Percentiles rank a stretch among this genome's conserved stretches.
Evolutionary conservation across 2,888 invertebrate genomes (phyloP).

Genomic region (Plebejus melissa): DNA sequence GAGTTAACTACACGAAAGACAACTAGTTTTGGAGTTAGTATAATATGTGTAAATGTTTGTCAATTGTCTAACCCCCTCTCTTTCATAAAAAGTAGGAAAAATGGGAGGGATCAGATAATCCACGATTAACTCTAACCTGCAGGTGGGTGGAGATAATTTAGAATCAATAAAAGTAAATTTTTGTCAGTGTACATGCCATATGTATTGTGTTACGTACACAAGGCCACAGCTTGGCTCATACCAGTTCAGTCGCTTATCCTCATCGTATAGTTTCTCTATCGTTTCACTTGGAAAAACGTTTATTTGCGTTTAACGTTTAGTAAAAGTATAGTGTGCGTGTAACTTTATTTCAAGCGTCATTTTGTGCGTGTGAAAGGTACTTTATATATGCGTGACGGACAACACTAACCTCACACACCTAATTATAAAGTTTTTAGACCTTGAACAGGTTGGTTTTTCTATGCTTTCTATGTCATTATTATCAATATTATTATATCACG

Average conservation of each 20-base stretch:
- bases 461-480: no score
- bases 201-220: neutral
- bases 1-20: no score
- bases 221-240: neutral
- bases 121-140: neutral
- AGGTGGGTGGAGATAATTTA: neutral
- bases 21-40: no score
- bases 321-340: neutral
- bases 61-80: no score
- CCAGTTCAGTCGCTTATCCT: neutral
- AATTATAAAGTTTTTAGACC: no score
- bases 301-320: neutral
- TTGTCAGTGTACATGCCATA: constrained; percentile 2
- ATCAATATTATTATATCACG: no score
- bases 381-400: neutral
- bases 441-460: no score
- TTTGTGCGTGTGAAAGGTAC: constrained; percentile 5
- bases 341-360: neutral
- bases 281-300: neutral
- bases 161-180: neutral
- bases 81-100: no score
- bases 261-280: neutral
- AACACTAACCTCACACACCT: neutral
- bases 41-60: no score
- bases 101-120: no score